Evolutionary conservation across 2,888 invertebrate species (phyloP).

Genomic region (Brachyptera risi): DNA sequence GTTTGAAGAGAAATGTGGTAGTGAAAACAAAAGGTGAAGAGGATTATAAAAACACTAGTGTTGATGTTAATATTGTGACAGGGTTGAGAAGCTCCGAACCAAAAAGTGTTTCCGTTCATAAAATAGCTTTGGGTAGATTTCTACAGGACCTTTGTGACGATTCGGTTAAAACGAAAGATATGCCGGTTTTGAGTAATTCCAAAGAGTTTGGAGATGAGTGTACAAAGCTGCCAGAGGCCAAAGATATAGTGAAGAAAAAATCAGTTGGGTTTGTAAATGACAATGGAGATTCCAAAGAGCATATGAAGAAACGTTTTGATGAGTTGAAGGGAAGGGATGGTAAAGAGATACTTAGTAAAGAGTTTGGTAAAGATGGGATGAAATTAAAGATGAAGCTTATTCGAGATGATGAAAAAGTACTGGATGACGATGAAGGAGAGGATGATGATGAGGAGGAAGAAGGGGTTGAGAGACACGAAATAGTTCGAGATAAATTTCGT

Average conservation of each 20-base stretch:
- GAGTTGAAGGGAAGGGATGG: constrained; percentile 1
- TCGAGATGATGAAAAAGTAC: too few species aligned
- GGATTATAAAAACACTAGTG: too few species aligned
- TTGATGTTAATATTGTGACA: too few species aligned
- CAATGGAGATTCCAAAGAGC: not conserved
- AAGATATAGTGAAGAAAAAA: too few species aligned
- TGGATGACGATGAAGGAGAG: not conserved
- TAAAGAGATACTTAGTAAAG: not conserved
- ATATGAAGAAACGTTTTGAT: not conserved
- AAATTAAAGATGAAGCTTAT: constrained; percentile 4
- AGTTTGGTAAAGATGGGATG: constrained; percentile 6
- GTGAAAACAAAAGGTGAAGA: not conserved
- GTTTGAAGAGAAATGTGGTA: not conserved
- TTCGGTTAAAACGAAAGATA: not conserved
- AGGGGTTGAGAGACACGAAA: constrained; percentile 40
- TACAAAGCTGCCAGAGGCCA: too few species aligned
- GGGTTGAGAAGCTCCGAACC: not conserved
- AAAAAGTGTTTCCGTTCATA: too few species aligned
- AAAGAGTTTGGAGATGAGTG: too few species aligned
- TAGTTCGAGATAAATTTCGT: too few species aligned
- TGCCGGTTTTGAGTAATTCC: too few species aligned
- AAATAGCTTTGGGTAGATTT: not conserved
- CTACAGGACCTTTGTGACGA: not conserved
- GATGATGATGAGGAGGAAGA: not conserved
- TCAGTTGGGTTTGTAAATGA: too few species aligned